phyloP scores from a whole-genome alignment of 2,888 invertebrate species.

The Lydus trimaculatus region DNA sequence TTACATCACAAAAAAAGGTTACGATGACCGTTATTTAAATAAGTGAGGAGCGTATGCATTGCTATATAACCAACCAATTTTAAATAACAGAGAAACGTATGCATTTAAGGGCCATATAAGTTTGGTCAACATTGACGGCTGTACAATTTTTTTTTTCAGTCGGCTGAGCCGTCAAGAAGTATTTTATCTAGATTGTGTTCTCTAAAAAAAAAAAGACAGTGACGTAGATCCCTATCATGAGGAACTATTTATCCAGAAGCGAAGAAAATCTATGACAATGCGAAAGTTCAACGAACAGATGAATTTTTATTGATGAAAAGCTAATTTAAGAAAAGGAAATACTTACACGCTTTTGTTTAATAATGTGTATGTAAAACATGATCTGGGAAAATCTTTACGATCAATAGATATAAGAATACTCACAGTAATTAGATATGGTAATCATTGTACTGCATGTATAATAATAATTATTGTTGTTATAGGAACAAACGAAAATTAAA shows the following conservation, averaged over 20 bases:
- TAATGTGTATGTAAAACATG: not conserved
- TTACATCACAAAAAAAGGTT: conserved; percentile 32
- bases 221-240: not conserved
- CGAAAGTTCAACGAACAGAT: not conserved
- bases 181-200: not conserved
- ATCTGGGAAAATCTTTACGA: not conserved
- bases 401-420: not conserved
- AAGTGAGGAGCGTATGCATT: conserved; percentile 46
- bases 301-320: not conserved
- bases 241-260: not conserved
- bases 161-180: conserved; percentile 16
- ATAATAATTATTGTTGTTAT: conserved; percentile 4
- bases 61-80: conserved; percentile 18
- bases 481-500: not conserved
- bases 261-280: not conserved
- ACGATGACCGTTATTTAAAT: conserved; percentile 47
- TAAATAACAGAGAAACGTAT: conserved; percentile 25
- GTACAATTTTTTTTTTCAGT: conserved; percentile 1
- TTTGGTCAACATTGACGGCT: conserved; percentile 14
- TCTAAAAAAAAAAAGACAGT: not conserved
- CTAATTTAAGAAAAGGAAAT: not conserved
- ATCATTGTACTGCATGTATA: not conserved
- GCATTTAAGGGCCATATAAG: conserved; percentile 23
- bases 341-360: not conserved
- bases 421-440: conserved; percentile 1